Conservation (phyloP, 2,888 invertebrate genomes). For the Scotopteryx bipunctaria region DNA sequence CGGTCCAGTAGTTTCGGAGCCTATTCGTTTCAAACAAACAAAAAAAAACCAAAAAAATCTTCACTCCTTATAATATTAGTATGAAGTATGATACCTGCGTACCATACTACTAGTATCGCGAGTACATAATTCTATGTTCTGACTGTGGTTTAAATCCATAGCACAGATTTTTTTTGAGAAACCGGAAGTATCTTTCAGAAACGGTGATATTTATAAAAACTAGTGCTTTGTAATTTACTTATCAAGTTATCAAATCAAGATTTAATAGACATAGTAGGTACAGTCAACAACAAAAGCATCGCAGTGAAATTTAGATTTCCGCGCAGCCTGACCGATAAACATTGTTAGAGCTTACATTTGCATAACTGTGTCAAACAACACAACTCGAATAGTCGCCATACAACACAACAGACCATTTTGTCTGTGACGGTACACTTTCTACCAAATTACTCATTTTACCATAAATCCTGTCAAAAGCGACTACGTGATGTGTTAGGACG, state of each 20-base stretch:
- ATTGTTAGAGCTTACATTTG: constrained; percentile 27
- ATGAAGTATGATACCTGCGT: no score
- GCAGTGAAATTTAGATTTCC: constrained; percentile 5
- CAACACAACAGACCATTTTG: constrained; percentile 27
- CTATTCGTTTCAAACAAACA: no score
- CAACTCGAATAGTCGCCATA: constrained; percentile 13
- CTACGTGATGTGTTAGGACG: background rate
- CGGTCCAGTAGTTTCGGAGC: no score
- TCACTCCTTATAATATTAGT: no score
- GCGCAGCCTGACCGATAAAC: constrained; percentile 25
- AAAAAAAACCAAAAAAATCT: no score
- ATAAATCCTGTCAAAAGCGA: background rate
- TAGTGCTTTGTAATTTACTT: no score
- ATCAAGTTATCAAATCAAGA: background rate
- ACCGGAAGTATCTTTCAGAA: no score
- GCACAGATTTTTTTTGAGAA: no score
- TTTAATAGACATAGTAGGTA: background rate
- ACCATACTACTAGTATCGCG: no score
- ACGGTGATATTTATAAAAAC: no score
- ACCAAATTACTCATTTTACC: constrained; percentile 8
- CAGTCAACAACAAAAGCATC: background rate
- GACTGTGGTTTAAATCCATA: no score
- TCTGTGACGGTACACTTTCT: constrained; percentile 36
- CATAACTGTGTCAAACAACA: constrained; percentile 27
- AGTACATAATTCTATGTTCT: no score